Evolutionary conservation across 1,140 invertebrate genomes (phyloP), one percentile per base, ranked within the genome.

Genomic region (Drosophila jambulina): DNA sequence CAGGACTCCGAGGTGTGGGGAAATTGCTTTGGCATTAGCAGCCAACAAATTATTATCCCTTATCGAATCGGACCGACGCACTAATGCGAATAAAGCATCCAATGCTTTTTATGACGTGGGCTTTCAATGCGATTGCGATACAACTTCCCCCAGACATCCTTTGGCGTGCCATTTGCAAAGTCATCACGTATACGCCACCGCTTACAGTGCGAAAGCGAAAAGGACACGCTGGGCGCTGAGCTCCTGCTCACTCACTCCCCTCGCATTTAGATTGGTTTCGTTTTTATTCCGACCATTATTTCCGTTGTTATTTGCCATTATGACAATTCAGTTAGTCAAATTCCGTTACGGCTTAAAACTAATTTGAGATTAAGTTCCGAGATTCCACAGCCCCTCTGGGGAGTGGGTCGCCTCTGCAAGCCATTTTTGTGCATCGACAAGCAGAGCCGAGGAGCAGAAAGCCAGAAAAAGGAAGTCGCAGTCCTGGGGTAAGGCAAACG

Each of bases 231-330:
- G 32, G 10, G 51, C 19, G 54, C 45, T 42, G 67, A 61, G 63
- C 25, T 60, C 49, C 56, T 67, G 68, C 56, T 56, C 78, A 78
- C 19, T 43, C 19, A 63, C 71, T 69, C 6, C 12, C 12, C 34
- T 4, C 78, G 69, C 68, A 76, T 68, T 83, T 69, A 65, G 67
- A 80, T 80, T 83, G 70, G 51, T 68, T 86, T 82, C 78, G 46
- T 88, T 87, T 74, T 77, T 57, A 68, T 70, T 70, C 45, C 23
- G 29, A 56, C 78, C 84, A 90, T 88, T 90, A 88, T 88, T 87
- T 85, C 75, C 85, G 78, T 91, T 90, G 82, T 85, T 90, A 91
- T 91, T 85, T 85, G 86, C 86, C 82, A 90, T 90, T 90, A 90
- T 90, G 85, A 91, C 86, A 90, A 90, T 90, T 91, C 86, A 84